Base-by-base conservation (phyloP, 2,113 vertebrate species). In the Scytalopus superciliaris region DNA sequence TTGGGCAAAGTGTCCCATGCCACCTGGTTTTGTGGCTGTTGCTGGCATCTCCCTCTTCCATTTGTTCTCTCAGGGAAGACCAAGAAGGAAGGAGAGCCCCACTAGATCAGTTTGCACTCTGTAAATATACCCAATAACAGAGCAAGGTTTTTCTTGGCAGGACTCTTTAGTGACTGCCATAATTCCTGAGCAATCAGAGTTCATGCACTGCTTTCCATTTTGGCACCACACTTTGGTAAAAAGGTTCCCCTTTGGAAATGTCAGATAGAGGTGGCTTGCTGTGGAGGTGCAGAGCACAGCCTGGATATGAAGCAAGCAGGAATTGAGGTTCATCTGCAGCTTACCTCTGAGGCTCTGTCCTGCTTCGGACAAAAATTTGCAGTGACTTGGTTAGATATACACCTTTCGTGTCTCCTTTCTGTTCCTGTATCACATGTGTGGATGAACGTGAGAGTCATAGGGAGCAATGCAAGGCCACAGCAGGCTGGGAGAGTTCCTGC, bases 331-430 rank as follows among this genome's bases (percentile, higher is more conserved):
- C 23, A 10, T 67, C 57, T 67, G 8, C 57, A 82, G 59, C 88
- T 96, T 70, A 67, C 21, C 27, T 77, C 31, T 84, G 75, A 75
- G 68, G 31, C 39, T 88, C 40, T 19, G 11, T 89, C 70, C 64
- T 82, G 25, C 53, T 69, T 89, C 44, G 83, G 39, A 60, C 90
- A 84, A 47, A 89, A 83, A 33, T 76, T 53, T 70, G 19, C 55
- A 55, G 60, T 40, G 70, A 21, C 31, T 94, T 64, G 30, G 28
- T 75, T 94, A 47, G 47, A 55, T 70, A 10, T 22, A 16, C 35
- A 64, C 42, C 39, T 85, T 55, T 57, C 0, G 0, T 64, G 68
- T 72, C 69, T 88, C 81, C 42, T 74, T 87, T 89, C 64, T 63
- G 16, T 92, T 84, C 56, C 68, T 66, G 2, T 63, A 15, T 69